Evolutionary conservation across 2,113 vertebrate species (phyloP).

Genomic region (Emydura subglobosa): DNA sequence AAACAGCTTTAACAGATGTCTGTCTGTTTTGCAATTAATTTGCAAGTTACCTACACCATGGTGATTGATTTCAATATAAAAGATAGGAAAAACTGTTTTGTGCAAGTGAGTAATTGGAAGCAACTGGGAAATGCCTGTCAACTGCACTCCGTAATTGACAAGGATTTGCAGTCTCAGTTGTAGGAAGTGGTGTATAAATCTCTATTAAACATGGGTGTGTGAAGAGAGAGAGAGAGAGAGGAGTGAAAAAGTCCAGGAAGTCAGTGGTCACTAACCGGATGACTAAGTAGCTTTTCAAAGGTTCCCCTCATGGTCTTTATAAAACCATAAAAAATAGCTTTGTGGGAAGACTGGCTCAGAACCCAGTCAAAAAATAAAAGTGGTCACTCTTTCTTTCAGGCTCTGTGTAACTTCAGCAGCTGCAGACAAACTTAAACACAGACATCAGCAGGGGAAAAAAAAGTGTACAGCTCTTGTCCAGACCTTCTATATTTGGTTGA

Average conservation of each 20-base stretch:
- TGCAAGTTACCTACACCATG: neutral
- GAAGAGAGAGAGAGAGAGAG: neutral
- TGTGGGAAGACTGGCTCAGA: conserved; percentile 53
- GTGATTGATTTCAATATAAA: neutral
- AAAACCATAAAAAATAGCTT: conserved; percentile 51
- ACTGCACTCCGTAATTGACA: neutral
- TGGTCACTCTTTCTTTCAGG: conserved; percentile 43
- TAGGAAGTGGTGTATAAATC: neutral
- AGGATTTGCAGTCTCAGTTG: neutral
- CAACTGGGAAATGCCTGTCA: neutral
- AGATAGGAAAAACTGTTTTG: neutral
- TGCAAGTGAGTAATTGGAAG: neutral
- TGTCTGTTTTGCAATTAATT: neutral
- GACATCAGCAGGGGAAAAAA: neutral
- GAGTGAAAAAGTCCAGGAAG: neutral
- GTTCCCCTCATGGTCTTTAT: conserved; percentile 1
- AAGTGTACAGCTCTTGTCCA: conserved; percentile 40
- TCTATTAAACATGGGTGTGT: neutral
- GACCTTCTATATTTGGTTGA: conserved; percentile 64
- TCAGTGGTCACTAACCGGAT: conserved; percentile 27
- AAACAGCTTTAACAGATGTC: neutral
- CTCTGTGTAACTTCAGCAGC: conserved; percentile 54
- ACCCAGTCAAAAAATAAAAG: conserved; percentile 66
- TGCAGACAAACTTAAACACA: conserved; percentile 56
- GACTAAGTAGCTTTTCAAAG: conserved; percentile 63